These are phyloP conservation scores for Cygnus atratus DNA, from an alignment of 2,113 vertebrate genomes.

Conservation along the genomic window DNA sequence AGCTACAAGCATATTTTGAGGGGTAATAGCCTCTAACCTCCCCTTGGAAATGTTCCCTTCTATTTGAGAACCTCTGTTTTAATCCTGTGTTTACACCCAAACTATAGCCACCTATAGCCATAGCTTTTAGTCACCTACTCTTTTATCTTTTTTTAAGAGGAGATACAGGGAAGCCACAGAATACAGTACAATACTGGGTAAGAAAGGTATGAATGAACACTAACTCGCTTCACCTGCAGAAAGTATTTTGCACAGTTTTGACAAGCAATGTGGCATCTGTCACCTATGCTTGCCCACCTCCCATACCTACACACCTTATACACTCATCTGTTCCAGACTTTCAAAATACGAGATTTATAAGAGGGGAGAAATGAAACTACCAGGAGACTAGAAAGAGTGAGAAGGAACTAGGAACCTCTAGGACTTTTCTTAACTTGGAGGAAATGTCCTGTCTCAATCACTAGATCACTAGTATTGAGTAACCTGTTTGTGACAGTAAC, in stretches of 20 bases:
- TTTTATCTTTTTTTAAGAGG: background rate
- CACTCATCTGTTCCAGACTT: background rate
- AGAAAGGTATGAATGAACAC: background rate
- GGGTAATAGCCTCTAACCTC: background rate
- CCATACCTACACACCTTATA: background rate
- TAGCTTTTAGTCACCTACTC: background rate
- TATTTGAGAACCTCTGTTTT: background rate
- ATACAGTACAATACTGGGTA: rapidly evolving
- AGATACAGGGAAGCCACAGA: background rate
- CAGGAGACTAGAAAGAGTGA: background rate
- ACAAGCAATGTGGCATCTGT: rapidly evolving
- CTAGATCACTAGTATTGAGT: background rate
- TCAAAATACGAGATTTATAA: background rate
- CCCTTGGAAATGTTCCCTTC: background rate
- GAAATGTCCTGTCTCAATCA: background rate
- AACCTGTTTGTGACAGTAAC: background rate
- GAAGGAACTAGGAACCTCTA: background rate
- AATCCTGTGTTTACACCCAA: background rate
- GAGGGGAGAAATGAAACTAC: background rate
- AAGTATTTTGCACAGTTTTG: background rate
- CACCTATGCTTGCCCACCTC: background rate
- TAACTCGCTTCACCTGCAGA: background rate
- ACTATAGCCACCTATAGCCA: background rate
- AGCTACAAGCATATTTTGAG: background rate
- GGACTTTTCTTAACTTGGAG: background rate